A percentile compares a stretch with the other conserved stretches of the same genome.
Conservation (phyloP, 2,888 invertebrate species). For the Atrina japonica region DNA sequence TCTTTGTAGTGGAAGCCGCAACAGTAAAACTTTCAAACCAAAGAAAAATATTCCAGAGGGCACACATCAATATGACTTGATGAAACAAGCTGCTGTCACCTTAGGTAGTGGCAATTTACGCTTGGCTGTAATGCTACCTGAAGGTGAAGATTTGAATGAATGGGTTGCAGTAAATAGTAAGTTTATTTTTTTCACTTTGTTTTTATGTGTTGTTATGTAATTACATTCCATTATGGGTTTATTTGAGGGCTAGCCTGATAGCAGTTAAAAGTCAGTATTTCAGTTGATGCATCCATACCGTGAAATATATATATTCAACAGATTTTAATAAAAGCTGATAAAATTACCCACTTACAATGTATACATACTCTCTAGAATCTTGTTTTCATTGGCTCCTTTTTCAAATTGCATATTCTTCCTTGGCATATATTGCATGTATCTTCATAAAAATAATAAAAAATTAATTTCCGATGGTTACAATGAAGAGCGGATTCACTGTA, state of each 20-base stretch:
- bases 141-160: constrained; percentile 99
- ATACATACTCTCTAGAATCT: too few species aligned
- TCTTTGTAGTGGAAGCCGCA: constrained; percentile 73
- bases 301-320: neutral
- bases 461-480: too few species aligned
- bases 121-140: constrained; percentile 97
- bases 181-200: constrained; percentile 81
- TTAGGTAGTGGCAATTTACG: constrained; percentile 98
- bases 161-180: constrained; percentile 99
- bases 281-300: neutral
- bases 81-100: constrained; percentile 96
- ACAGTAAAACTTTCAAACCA: constrained; percentile 95
- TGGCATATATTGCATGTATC: too few species aligned
- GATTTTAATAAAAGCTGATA: too few species aligned
- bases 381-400: too few species aligned
- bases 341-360: too few species aligned
- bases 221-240: too few species aligned
- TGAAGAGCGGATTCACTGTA: too few species aligned
- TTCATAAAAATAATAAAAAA: too few species aligned
- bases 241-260: constrained; percentile 4
- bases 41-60: constrained; percentile 99
- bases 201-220: too few species aligned
- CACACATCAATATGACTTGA: constrained; percentile 98
- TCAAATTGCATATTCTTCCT: too few species aligned
- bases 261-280: neutral